Evolutionary conservation across 1,140 invertebrate genomes (phyloP).

Genomic region (Armadillidium nasatum): DNA sequence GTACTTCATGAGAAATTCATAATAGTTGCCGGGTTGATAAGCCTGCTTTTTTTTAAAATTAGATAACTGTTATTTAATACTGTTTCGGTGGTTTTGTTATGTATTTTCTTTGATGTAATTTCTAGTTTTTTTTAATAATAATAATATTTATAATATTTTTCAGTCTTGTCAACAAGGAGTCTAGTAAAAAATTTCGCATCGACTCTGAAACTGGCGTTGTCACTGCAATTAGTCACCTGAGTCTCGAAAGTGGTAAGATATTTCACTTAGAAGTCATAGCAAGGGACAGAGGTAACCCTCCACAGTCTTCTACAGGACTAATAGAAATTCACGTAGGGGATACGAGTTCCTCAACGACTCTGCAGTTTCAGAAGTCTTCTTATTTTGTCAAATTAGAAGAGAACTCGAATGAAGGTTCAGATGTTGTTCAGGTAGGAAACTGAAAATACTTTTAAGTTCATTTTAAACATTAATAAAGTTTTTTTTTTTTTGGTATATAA

Average conservation of each 20-base stretch:
- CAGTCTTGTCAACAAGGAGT: constrained; percentile 57
- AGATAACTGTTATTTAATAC: background rate
- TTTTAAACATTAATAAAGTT: too few relatives aligned
- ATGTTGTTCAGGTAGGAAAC: constrained; percentile 59
- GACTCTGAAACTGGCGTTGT: constrained; percentile 78
- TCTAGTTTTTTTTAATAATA: background rate
- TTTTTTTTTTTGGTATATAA: too few relatives aligned
- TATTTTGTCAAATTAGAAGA: constrained; percentile 72
- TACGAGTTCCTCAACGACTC: constrained; percentile 52
- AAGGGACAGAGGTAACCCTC: constrained; percentile 78
- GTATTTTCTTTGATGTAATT: background rate
- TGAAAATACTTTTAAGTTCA: too few relatives aligned
- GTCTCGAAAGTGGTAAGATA: constrained; percentile 70
- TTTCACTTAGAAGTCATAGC: constrained; percentile 79
- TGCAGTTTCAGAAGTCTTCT: constrained; percentile 75
- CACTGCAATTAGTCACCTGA: constrained; percentile 70
- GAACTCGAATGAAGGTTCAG: constrained; percentile 65
- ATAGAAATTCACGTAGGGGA: constrained; percentile 79
- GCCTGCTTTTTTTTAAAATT: background rate
- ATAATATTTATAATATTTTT: background rate
- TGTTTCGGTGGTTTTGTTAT: background rate
- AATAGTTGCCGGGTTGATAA: background rate
- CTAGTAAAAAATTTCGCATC: constrained; percentile 69
- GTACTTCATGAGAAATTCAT: background rate
- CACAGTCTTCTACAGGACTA: constrained; percentile 68